These are phyloP conservation scores for Rutpela maculata DNA, from an alignment of 2,888 invertebrate species.

Conservation along the genomic window DNA sequence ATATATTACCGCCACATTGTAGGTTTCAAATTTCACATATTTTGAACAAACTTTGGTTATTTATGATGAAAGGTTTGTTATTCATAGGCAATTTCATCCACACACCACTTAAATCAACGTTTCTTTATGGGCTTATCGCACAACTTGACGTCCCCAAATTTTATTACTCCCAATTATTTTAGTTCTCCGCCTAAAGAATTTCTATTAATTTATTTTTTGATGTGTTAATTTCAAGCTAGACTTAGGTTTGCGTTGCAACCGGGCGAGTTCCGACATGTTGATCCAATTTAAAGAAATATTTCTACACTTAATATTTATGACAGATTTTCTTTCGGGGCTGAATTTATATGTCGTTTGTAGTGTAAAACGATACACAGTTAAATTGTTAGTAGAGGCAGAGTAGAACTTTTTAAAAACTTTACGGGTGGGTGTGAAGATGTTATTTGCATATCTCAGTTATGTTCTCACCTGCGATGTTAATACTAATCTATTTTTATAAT, in stretches of 20 bases:
- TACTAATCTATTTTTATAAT: too few relatives aligned
- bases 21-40: slow-evolving; percentile 69
- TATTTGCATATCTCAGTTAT: not conserved
- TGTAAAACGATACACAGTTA: not conserved
- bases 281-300: slow-evolving; percentile 3
- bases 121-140: slow-evolving; percentile 53
- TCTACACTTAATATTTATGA: slow-evolving; percentile 5
- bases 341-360: not conserved
- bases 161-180: slow-evolving; percentile 57
- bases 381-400: not conserved
- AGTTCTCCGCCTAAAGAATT: slow-evolving; percentile 49
- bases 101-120: slow-evolving; percentile 64
- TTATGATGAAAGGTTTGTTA: slow-evolving; percentile 68
- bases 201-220: slow-evolving; percentile 28
- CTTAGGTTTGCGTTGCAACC: slow-evolving; percentile 11
- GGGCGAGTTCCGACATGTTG: not conserved
- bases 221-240: slow-evolving; percentile 11
- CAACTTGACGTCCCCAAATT: slow-evolving; percentile 50
- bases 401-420: not conserved
- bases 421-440: not conserved
- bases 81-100: slow-evolving; percentile 67
- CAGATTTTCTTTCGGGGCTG: not conserved
- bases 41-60: slow-evolving; percentile 69
- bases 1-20: slow-evolving; percentile 66
- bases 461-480: not conserved